These are phyloP conservation scores for Phylloscopus trochiloides DNA, from an alignment of 2,113 vertebrate species.

Conservation along the genomic window DNA sequence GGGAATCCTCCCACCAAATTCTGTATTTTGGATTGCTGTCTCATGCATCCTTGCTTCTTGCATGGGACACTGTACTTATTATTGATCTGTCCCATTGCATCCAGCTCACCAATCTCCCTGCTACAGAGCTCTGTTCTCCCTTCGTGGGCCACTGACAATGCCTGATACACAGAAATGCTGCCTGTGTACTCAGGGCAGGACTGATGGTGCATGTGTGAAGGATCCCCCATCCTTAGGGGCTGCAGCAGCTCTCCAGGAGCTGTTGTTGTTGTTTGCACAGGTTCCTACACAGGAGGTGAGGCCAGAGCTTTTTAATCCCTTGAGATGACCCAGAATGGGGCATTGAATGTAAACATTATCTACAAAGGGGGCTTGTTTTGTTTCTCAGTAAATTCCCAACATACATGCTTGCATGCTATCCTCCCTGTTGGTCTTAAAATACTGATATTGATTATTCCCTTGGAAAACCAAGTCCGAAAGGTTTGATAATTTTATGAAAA, in stretches of 20 bases:
- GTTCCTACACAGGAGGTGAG: background rate
- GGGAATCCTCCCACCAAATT: background rate
- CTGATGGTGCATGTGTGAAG: rapidly evolving
- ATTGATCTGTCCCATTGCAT: background rate
- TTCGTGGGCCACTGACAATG: background rate
- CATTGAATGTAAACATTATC: background rate
- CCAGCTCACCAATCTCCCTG: background rate
- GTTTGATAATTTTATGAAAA: background rate
- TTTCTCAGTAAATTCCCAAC: background rate
- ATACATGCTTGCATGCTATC: background rate
- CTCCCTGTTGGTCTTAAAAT: background rate
- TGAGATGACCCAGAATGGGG: background rate
- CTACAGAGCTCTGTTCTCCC: background rate
- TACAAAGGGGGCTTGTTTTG: background rate
- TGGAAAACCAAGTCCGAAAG: background rate
- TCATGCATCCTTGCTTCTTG: background rate
- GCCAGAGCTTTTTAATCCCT: background rate
- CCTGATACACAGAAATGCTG: background rate
- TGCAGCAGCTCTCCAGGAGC: background rate
- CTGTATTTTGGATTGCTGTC: background rate
- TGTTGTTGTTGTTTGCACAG: background rate
- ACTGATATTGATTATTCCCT: background rate
- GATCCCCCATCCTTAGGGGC: background rate
- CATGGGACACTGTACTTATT: background rate
- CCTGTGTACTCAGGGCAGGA: background rate